Percentiles rank a stretch among this genome's conserved stretches.
Evolutionary conservation across 2,797 vertebrate genomes (phyloP).

Genomic region (Notamacropus eugenii): DNA sequence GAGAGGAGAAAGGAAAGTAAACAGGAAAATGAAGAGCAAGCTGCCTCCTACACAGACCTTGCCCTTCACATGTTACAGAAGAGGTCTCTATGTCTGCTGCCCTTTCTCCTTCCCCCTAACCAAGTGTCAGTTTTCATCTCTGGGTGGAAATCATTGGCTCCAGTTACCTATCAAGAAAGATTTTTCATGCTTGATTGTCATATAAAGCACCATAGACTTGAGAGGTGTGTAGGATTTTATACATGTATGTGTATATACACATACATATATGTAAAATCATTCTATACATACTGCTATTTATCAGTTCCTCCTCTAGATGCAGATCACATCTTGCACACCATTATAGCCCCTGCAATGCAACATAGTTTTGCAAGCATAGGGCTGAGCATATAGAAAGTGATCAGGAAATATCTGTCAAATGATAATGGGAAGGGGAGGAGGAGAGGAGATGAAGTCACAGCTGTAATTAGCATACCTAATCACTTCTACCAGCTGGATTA

Average conservation of each 20-base stretch:
- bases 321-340: not conserved
- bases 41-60: not conserved
- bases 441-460: not conserved
- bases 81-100: not conserved
- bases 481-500: not conserved
- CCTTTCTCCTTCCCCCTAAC: not conserved
- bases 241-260: not conserved
- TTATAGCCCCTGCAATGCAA: not conserved
- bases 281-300: not conserved
- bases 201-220: not conserved
- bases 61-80: not conserved
- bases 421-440: no score
- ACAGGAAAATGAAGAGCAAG: not conserved
- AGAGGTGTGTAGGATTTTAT: not conserved
- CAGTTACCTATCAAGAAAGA: conserved; percentile 20
- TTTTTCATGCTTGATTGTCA: conserved; percentile 4
- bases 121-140: not conserved
- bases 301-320: not conserved
- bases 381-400: not conserved
- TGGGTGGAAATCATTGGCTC: not conserved
- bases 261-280: not conserved
- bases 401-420: not conserved
- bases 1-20: not conserved
- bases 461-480: not conserved
- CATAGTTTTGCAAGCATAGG: not conserved